Percentiles rank a stretch among this genome's conserved stretches.
Evolutionary conservation across 2,113 vertebrate species (phyloP).

Genomic region (Ranitomeya imitator): DNA sequence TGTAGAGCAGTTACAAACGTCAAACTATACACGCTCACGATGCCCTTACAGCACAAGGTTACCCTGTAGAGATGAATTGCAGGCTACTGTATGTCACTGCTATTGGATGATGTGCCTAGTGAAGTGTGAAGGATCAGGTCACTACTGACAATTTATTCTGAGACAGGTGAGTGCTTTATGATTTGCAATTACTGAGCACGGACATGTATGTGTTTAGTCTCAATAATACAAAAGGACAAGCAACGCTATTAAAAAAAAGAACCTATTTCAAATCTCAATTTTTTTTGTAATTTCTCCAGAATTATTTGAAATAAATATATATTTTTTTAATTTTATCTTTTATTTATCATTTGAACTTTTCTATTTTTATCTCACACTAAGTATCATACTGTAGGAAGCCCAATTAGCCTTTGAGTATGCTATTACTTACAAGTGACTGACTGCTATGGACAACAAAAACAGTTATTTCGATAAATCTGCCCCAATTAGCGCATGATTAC

Average conservation of each 20-base stretch:
- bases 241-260: no score
- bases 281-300: not conserved
- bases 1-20: not conserved
- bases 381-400: no score
- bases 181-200: not conserved
- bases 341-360: not conserved
- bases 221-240: not conserved
- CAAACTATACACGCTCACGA: not conserved
- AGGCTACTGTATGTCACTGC: conserved; percentile 16
- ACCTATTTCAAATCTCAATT: not conserved
- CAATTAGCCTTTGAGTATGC: no score
- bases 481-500: no score
- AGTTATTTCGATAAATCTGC: no score
- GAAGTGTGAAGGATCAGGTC: conserved; percentile 45
- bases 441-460: no score
- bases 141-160: conserved; percentile 29
- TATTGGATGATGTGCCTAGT: conserved; percentile 45
- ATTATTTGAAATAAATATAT: no score
- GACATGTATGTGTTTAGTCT: not conserved
- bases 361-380: no score
- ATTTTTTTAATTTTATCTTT: no score
- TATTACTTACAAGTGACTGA: no score
- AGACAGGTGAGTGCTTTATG: conserved; percentile 21
- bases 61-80: conserved; percentile 28
- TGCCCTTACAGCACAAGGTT: conserved; percentile 9